Conservation (phyloP, 2,113 vertebrate species). For the Sebastes schlegelii region DNA sequence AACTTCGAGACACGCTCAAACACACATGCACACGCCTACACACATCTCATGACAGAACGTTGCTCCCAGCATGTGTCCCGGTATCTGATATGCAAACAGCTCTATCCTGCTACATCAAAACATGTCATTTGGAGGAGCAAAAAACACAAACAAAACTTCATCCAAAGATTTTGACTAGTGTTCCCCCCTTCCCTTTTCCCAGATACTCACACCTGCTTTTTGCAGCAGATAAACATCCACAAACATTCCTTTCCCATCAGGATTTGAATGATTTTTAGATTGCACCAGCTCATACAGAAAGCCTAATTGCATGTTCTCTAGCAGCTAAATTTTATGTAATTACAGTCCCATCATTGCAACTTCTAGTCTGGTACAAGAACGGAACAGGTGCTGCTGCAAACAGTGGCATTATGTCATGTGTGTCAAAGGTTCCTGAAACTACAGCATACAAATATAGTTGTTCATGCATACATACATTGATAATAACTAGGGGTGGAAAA, state of each 20-base stretch:
- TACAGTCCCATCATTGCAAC: slow-evolving; percentile 17
- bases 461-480: background rate
- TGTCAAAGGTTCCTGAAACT: slow-evolving; percentile 10
- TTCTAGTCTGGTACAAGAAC: background rate
- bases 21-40: slow-evolving; percentile 29
- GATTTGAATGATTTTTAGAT: slow-evolving; percentile 12
- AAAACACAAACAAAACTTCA: background rate
- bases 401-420: background rate
- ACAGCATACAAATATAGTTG: background rate
- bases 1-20: slow-evolving; percentile 15
- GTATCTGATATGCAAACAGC: slow-evolving; percentile 56
- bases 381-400: slow-evolving; percentile 34
- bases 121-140: slow-evolving; percentile 57
- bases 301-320: slow-evolving; percentile 39
- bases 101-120: slow-evolving; percentile 48
- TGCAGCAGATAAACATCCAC: slow-evolving; percentile 32
- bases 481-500: background rate
- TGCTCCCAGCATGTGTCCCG: slow-evolving; percentile 44
- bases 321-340: slow-evolving; percentile 30
- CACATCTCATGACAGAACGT: slow-evolving; percentile 34
- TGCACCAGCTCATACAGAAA: slow-evolving; percentile 19
- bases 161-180: background rate
- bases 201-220: slow-evolving; percentile 50
- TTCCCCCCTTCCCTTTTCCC: background rate
- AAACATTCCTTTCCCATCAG: slow-evolving; percentile 21